Evolutionary conservation across 2,797 vertebrate genomes (phyloP).

Genomic region (Megalops cyprinoides): DNA sequence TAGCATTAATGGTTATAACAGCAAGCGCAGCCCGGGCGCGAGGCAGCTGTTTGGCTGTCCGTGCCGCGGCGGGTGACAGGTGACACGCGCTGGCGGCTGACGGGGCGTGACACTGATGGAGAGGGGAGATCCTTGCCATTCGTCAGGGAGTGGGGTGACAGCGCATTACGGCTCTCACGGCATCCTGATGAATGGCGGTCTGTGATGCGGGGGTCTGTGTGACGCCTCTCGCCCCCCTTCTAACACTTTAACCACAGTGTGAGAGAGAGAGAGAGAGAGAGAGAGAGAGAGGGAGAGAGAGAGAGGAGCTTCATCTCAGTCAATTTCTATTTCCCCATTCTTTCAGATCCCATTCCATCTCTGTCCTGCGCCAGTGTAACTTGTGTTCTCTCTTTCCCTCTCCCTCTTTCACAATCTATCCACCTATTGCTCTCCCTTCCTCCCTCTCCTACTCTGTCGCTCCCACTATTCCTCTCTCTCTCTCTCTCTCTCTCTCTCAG

Average conservation of each 20-base stretch:
- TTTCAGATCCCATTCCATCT: too few species aligned
- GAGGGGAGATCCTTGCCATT: neutral
- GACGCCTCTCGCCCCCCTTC: neutral
- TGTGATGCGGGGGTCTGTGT: neutral
- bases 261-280: too few species aligned
- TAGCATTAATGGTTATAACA: too few species aligned
- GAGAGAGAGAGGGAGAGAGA: too few species aligned
- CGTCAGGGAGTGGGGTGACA: neutral
- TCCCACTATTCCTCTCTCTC: neutral
- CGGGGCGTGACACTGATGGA: neutral
- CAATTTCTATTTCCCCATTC: too few species aligned
- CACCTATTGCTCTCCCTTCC: too few species aligned
- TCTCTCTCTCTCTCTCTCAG: neutral
- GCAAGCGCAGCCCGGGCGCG: neutral
- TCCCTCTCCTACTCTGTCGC: neutral
- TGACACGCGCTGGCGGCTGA: neutral
- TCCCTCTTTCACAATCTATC: too few species aligned
- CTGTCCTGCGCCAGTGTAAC: too few species aligned
- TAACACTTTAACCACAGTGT: too few species aligned
- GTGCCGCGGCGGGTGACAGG: neutral
- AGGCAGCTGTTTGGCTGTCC: neutral
- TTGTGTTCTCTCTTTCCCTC: neutral
- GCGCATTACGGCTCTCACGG: neutral
- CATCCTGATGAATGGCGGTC: neutral
- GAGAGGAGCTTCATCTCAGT: too few species aligned